Evolutionary conservation across 2,888 invertebrate genomes (phyloP).

Genomic region (Lamellibrachia columna): DNA sequence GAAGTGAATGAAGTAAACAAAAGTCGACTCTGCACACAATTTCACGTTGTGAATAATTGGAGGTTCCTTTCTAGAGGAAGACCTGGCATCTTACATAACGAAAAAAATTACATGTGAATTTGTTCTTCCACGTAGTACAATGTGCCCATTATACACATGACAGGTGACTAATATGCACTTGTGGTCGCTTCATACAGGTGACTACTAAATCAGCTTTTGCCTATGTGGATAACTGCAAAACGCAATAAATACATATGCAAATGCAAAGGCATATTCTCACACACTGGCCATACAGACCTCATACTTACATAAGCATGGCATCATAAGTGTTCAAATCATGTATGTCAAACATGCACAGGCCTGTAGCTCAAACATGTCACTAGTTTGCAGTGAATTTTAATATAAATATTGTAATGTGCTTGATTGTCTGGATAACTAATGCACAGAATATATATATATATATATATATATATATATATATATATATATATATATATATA

Average conservation of each 20-base stretch:
- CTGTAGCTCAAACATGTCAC: neutral
- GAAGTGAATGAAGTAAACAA: neutral
- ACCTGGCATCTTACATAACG: neutral
- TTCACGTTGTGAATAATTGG: neutral
- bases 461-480: no score
- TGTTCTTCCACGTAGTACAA: neutral
- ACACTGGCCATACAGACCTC: neutral
- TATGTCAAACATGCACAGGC: neutral
- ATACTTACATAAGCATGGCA: neutral
- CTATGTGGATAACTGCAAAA: neutral
- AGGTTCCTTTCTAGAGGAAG: neutral
- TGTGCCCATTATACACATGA: neutral
- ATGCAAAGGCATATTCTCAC: neutral
- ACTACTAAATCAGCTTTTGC: neutral
- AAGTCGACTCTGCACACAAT: neutral
- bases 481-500: no score
- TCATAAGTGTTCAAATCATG: neutral
- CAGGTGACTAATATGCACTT: neutral
- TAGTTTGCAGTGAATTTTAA: conserved; percentile 12
- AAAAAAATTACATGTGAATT: neutral
- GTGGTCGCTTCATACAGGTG: neutral
- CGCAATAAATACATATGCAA: neutral
- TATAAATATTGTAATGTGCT: neutral
- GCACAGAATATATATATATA: neutral
- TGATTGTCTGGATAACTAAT: neutral